These are phyloP conservation scores for Tragelaphus scriptus DNA, from an alignment of 2,113 vertebrate genomes.

Conservation along the genomic window DNA sequence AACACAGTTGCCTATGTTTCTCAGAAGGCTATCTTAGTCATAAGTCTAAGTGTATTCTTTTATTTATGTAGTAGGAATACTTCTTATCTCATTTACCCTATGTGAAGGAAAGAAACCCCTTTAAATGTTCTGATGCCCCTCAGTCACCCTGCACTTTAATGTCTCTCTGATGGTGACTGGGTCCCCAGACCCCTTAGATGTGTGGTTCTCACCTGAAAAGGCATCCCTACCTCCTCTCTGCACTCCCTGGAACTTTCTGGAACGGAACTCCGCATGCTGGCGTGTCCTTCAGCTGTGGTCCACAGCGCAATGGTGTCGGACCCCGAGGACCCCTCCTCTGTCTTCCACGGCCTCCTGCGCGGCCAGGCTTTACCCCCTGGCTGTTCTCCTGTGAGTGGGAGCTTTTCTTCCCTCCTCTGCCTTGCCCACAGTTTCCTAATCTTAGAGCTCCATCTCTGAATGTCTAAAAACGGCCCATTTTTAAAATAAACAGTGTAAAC, in stretches of 20 bases:
- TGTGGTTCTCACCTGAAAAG: neutral
- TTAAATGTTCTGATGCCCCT: neutral
- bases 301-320: accelerated
- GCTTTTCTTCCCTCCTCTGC: neutral
- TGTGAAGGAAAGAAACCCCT: neutral
- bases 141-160: neutral
- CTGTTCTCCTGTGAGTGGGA: neutral
- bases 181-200: neutral
- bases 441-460: neutral
- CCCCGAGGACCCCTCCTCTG: neutral
- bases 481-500: neutral
- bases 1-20: neutral
- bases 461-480: neutral
- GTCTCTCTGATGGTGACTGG: neutral
- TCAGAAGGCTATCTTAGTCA: neutral
- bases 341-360: accelerated
- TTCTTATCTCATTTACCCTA: neutral
- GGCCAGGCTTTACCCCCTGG: accelerated
- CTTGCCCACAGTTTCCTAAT: neutral
- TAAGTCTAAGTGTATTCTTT: neutral
- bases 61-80: neutral
- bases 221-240: accelerated
- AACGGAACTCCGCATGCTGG: too few species aligned
- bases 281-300: accelerated
- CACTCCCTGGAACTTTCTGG: neutral